These are phyloP conservation scores for Pomacea maculata DNA, from an alignment of 1,140 invertebrate genomes.

Conservation along the genomic window DNA sequence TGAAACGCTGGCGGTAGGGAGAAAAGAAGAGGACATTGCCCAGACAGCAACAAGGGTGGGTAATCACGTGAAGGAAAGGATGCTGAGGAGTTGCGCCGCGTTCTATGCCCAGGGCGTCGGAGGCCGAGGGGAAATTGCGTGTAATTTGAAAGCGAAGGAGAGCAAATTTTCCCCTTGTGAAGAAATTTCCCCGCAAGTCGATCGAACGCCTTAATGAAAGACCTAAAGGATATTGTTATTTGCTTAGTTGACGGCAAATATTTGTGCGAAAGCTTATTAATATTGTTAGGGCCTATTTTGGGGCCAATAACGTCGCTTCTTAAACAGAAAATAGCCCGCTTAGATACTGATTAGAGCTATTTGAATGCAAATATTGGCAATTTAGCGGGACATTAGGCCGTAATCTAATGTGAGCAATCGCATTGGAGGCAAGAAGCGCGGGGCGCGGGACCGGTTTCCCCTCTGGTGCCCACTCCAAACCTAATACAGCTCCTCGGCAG, in stretches of 20 bases:
- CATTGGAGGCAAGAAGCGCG: constrained; percentile 2
- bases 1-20: background rate
- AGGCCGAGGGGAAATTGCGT: constrained; percentile 28
- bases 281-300: constrained; percentile 37
- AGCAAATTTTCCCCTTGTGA: constrained; percentile 34
- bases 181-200: constrained; percentile 32
- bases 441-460: background rate
- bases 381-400: constrained; percentile 39
- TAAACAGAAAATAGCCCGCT: constrained; percentile 27
- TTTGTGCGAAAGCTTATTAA: constrained; percentile 40
- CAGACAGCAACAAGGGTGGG: constrained; percentile 19
- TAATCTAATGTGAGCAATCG: constrained; percentile 38
- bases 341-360: constrained; percentile 43
- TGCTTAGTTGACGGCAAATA: constrained; percentile 35
- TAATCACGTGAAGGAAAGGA: constrained; percentile 18
- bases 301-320: constrained; percentile 32
- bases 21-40: background rate
- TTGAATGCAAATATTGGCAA: constrained; percentile 47
- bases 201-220: constrained; percentile 30
- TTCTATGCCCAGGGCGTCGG: constrained; percentile 11
- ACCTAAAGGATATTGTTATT: constrained; percentile 39
- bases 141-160: constrained; percentile 31
- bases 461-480: constrained; percentile 29
- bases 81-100: constrained; percentile 13
- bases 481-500: constrained; percentile 7